A percentile compares a stretch with the other conserved stretches of the same genome.
phyloP scores from a whole-genome alignment of 1,140 invertebrate species.

The Bombus affinis region DNA sequence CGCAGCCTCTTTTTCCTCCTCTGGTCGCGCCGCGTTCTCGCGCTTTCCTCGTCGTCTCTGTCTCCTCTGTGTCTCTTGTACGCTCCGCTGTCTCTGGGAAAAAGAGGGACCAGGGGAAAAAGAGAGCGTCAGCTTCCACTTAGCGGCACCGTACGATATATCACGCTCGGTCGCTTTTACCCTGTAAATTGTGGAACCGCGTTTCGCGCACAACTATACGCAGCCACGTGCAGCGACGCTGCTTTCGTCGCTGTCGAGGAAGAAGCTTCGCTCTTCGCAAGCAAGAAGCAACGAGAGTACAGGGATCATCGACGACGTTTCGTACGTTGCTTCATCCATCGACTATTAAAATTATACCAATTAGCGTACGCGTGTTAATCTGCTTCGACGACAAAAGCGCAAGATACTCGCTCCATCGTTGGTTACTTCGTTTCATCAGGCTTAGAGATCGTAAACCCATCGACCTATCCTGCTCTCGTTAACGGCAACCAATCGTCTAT shows the following conservation, averaged over 20 bases:
- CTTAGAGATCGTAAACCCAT: too few relatives aligned
- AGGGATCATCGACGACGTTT: too few relatives aligned
- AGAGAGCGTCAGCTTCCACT: conserved; percentile 70
- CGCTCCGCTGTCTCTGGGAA: background rate
- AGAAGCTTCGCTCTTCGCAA: background rate
- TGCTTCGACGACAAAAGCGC: too few relatives aligned
- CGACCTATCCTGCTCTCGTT: too few relatives aligned
- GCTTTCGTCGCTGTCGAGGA: conserved; percentile 14
- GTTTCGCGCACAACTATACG: conserved; percentile 33
- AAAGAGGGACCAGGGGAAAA: background rate
- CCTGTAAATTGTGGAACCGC: conserved; percentile 48
- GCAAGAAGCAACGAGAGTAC: too few relatives aligned
- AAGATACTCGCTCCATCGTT: too few relatives aligned
- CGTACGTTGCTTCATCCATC: too few relatives aligned
- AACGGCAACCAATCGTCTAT: too few relatives aligned
- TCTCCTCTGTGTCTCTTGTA: background rate
- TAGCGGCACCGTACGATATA: conserved; percentile 78
- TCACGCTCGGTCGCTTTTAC: conserved; percentile 72
- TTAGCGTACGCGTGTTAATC: too few relatives aligned
- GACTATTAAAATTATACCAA: too few relatives aligned
- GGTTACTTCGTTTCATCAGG: too few relatives aligned
- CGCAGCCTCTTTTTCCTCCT: conserved; percentile 44
- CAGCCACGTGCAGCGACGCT: conserved; percentile 19
- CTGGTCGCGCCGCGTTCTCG: conserved; percentile 15
- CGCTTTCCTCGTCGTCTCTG: conserved; percentile 28